phyloP scores from a whole-genome alignment of 2,797 vertebrate genomes.

The Apogon hyalosoma region DNA sequence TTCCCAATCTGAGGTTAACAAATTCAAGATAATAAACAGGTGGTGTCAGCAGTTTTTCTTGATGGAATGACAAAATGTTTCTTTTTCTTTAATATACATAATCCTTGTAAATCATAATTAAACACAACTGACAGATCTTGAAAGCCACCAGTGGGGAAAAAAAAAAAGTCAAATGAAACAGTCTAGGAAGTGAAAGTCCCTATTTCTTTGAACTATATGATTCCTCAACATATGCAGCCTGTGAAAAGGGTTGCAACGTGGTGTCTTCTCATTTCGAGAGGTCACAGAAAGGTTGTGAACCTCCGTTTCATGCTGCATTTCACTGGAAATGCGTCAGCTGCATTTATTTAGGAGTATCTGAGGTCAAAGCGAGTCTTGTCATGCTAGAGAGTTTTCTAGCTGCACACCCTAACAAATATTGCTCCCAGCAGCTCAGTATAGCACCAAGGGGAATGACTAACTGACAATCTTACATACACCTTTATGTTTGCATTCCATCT shows the following conservation, averaged over 20 bases:
- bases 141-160: no score
- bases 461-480: not conserved
- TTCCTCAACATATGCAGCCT: not conserved
- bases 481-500: not conserved
- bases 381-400: conserved; percentile 21
- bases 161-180: not conserved
- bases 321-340: not conserved
- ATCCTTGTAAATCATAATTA: no score
- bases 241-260: not conserved
- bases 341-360: conserved; percentile 15
- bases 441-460: not conserved
- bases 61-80: no score
- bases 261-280: not conserved
- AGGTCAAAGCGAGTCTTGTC: conserved; percentile 43
- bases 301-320: not conserved
- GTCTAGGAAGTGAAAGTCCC: not conserved
- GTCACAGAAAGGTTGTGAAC: not conserved
- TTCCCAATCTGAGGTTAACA: no score
- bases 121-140: no score
- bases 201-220: not conserved
- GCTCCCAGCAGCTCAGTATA: conserved; percentile 18
- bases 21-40: no score
- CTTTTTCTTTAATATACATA: no score
- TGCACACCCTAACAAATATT: conserved; percentile 10
- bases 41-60: no score